A percentile compares a stretch with the other conserved stretches of the same genome.
phyloP scores from a whole-genome alignment of 2,797 vertebrate genomes.

The Sebastes diploproa region DNA sequence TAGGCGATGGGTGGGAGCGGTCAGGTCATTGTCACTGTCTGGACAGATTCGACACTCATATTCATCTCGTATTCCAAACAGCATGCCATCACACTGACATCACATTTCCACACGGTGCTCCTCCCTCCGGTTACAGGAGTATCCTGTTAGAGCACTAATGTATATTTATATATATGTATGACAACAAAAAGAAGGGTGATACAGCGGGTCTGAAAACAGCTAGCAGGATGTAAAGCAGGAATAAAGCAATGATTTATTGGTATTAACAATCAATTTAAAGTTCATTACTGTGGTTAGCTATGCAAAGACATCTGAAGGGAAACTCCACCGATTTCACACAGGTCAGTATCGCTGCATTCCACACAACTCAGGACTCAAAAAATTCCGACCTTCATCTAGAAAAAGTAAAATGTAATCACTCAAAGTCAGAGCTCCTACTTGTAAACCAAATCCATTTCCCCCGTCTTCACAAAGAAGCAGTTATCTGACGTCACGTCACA shows the following conservation, averaged over 20 bases:
- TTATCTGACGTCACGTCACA: too few species aligned
- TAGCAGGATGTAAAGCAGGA: not conserved
- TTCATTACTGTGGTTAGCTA: not conserved
- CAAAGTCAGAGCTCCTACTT: not conserved
- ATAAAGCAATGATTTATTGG: slow-evolving; percentile 4
- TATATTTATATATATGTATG: slow-evolving; percentile 1
- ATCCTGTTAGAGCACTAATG: not conserved
- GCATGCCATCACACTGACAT: slow-evolving; percentile 48
- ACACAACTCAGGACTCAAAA: not conserved
- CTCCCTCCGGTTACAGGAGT: not conserved
- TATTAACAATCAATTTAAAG: slow-evolving; percentile 18
- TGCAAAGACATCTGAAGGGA: too few species aligned
- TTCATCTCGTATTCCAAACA: slow-evolving; percentile 41
- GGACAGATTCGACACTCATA: slow-evolving; percentile 35
- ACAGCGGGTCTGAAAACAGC: not conserved
- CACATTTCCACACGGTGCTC: slow-evolving; percentile 25
- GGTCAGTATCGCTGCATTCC: not conserved
- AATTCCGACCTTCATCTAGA: rapidly evolving
- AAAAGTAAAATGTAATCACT: rapidly evolving
- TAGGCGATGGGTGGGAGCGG: not conserved
- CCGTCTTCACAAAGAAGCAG: too few species aligned
- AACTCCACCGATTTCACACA: not conserved
- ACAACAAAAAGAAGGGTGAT: slow-evolving; percentile 3
- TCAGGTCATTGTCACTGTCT: slow-evolving; percentile 30
- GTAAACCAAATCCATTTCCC: too few species aligned